Conservation (phyloP, 2,888 invertebrate species). For the Ditula angustiorana region DNA sequence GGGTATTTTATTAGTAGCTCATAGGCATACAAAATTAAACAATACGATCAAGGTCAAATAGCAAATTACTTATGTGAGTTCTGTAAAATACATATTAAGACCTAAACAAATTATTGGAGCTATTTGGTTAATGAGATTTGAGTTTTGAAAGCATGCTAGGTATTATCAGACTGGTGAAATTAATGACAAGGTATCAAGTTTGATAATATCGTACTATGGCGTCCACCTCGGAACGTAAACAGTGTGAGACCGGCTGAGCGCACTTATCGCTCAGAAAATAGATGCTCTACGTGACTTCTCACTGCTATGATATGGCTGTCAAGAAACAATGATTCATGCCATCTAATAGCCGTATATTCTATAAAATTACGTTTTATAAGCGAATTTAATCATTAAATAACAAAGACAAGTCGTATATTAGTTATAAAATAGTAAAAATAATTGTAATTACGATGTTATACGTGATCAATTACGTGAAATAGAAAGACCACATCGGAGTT, state of each 20-base stretch:
- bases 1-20: too few species aligned
- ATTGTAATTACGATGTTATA: conserved; percentile 13
- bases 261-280: conserved; percentile 19
- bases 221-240: conserved; percentile 6
- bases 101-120: background rate
- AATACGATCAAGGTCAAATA: background rate
- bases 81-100: background rate
- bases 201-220: background rate
- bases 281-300: conserved; percentile 62
- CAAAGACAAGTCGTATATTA: background rate
- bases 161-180: background rate
- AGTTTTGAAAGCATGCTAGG: background rate
- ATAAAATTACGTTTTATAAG: background rate
- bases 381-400: background rate
- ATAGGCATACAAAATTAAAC: background rate
- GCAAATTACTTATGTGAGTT: background rate
- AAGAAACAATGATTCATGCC: conserved; percentile 30
- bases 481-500: conserved; percentile 30
- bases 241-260: conserved; percentile 18
- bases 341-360: conserved; percentile 42
- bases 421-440: background rate
- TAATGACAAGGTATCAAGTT: background rate
- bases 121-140: background rate
- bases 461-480: conserved; percentile 41
- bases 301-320: conserved; percentile 62